phyloP scores from a whole-genome alignment of 2,888 invertebrate genomes.

The Polyommatus iphigenia region DNA sequence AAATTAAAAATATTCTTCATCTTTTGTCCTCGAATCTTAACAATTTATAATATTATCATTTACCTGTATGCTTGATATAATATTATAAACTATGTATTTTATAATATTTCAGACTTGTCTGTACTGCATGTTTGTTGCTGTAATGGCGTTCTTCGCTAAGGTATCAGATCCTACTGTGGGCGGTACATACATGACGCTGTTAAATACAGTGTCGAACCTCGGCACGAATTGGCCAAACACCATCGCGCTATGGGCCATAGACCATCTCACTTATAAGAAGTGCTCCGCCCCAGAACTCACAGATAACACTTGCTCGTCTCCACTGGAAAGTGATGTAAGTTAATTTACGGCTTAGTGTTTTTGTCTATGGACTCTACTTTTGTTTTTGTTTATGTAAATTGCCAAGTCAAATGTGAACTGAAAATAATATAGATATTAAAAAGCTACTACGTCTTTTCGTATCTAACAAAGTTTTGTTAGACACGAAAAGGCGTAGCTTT shows the following conservation, averaged over 20 bases:
- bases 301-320: constrained; percentile 84
- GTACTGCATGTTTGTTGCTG: constrained; percentile 98
- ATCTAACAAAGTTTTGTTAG: no score
- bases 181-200: constrained; percentile 99
- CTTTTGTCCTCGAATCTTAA: no score
- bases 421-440: no score
- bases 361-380: background rate
- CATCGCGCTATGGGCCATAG: constrained; percentile 93
- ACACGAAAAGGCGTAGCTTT: no score
- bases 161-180: constrained; percentile 98
- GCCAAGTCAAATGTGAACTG: no score
- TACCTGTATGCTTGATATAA: no score
- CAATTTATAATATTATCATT: no score
- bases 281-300: constrained; percentile 78
- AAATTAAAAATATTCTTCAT: no score
- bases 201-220: constrained; percentile 97
- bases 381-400: background rate
- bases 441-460: no score
- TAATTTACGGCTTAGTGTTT: background rate
- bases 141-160: constrained; percentile 98
- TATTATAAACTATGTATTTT: background rate
- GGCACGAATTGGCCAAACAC: constrained; percentile 99
- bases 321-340: constrained; percentile 83
- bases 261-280: constrained; percentile 89
- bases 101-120: constrained; percentile 86